Base-by-base conservation (phyloP, 2,113 vertebrate species). In the Vimba vimba region DNA sequence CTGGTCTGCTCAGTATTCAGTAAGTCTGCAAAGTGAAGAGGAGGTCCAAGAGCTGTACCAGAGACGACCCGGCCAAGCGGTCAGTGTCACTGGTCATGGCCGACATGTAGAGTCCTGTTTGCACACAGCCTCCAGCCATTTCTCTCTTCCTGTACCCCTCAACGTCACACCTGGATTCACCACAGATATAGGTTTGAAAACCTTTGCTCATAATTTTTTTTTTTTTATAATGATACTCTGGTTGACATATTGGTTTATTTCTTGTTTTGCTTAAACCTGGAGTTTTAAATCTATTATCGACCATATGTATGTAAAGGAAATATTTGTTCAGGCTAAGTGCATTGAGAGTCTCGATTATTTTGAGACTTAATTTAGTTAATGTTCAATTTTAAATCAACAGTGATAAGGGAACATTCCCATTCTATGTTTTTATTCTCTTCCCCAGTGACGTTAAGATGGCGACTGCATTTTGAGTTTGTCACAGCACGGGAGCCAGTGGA, bases 1-100 rank as follows among this genome's bases (percentile, higher is more conserved):
- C 1, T 80, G 39, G 55, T 71, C 8, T 79, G 30, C 52, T 47
- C 92, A 99, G 98, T 99, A 98, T 91, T 98, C 97, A 0, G 98
- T 99, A 87, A 98, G 96, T 90, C 95, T 99, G 39, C 98, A 99
- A 94, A 97, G 96, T 0, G 98, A 99, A 89, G 98, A 99, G 89
- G 95, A 95, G 85, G 96, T 99, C 83, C 96, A 97, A 90, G 93
- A 96, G 87, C 95, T 95, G 86, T 98, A 96, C 91, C 97, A 97
- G 92, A 95, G 96, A 8, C 96, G 95, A 6, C 94, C 94, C 0
- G 96, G 95, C 2, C 95, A 98, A 88, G 91, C 95, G 0, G 76
- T 95, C 57, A 96, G 96, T 43, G 96, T 97, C 86, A 96, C 95
- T 0, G 95, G 96, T 2, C 98, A 99, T 0, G 97, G 97, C 0